Base-by-base conservation (phyloP, 2,888 invertebrate species). In the Mactromeris polynyma region DNA sequence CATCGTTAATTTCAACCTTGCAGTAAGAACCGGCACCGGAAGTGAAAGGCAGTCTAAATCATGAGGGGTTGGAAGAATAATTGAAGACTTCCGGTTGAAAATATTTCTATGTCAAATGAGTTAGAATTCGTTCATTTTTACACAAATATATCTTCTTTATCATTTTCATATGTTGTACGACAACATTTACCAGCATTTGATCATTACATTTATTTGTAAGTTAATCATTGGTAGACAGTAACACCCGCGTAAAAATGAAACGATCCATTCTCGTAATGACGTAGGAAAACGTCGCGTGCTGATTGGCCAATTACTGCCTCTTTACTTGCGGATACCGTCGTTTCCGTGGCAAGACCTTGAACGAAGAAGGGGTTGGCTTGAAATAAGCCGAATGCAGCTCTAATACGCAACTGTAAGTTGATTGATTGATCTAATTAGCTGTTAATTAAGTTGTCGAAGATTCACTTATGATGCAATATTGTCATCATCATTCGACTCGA, bases 1-100 rank as follows among this genome's bases (percentile, higher is more conserved):
- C 96, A 96, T 96, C 64, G 89, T 94, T 88, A 89, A 83, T 86
- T 82, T 91, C 88, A 85, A 81, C 89, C 92, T 90, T 92, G 90
- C 89, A 69, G 86, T 78, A 78, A 92, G 87, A 89, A 94, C 92
- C 93, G 94, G 93, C 91, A 92, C 91, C 89, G 92, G 92, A 93
- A 90, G 90, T 82, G 78, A 82, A 80, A 77, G 77, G n/a, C 1
- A 31, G 46, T 33, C 14, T 46, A 46, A n/a, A 17, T n/a, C n/a
- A n/a, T 14, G 69, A 33, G 42, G 51, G 17, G 42, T 2, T 77
- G 36, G 33, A 14, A 46, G 19, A 46, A 17, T 0, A 51, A 19
- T 77, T 17, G 21, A 19, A 77, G 77, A 78, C 73, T 73, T 83
- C 83, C 83, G 83, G 83, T 83, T 81, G 26, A 11, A 1, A 46